Evolutionary conservation across 2,888 invertebrate species (phyloP), one percentile per base, ranked within the genome.

Genomic region (Hirudinaria manillensis): DNA sequence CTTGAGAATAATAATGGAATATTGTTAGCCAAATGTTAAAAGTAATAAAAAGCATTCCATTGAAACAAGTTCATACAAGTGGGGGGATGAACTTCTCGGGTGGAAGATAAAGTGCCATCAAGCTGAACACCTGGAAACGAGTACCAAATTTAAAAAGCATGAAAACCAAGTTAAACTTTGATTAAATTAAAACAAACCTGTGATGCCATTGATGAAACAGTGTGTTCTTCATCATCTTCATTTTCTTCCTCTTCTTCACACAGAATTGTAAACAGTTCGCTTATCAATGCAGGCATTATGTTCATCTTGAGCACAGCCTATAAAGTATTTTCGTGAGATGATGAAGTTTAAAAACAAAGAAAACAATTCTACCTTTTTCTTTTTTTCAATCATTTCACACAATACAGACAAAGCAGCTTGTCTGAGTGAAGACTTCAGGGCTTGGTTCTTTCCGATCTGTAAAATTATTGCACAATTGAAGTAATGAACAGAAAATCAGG

Each of bases 61-160:
- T 16, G 19, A 56, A 24, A 72, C 13, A 27, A 72, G 21, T 27
- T 21, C 86, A 84, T 84, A 92, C 88, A 83, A 92, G 84, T 81
- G 89, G 89, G 36, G 90, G 90, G 78, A 92, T 88, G 29, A 92
- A 86, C 83, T 90, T 91, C 80, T 91, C 91, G 19, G 92, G 90
- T 6, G 92, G 90, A 56, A 92, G 87, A 85, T 91, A 89, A 19
- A 92, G 85, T 51, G 92, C 91, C 81, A 92, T 86, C 70, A 89
- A 84, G 84, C 92, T 91, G 77, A 92, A 86, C 6, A 91, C 90
- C 85, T 86, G 80, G 3, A 29, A n/a, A 56, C 36, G 38, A n/a
- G 32, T 27, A 38, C 51, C 13, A 68, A 53, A 27, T 4, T 13
- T 61, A 4, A 75, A 68, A 34, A 68, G 13, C 36, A 29, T n/a